These are phyloP conservation scores for Trichopria drosophilae DNA, from an alignment of 2,888 invertebrate genomes.

Conservation along the genomic window DNA sequence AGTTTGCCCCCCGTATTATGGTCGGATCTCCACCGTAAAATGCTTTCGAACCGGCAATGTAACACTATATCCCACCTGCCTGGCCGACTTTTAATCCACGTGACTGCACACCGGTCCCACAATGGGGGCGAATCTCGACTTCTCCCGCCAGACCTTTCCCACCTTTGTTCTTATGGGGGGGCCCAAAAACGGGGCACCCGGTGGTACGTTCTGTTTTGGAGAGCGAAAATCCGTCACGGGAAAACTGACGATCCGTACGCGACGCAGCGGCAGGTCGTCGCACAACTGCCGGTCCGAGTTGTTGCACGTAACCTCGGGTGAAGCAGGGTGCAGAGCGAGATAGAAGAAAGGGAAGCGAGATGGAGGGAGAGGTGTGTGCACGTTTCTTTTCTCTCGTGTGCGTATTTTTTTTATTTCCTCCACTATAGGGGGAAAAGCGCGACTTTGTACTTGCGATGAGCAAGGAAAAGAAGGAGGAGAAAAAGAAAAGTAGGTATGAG, in stretches of 20 bases:
- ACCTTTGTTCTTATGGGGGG: neutral
- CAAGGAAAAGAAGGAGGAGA: conserved; percentile 11
- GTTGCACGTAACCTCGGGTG: no score
- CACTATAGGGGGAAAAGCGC: conserved; percentile 5
- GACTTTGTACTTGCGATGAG: conserved; percentile 1
- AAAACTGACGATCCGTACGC: no score
- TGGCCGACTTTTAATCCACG: conserved; percentile 11
- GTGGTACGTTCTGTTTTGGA: conserved; percentile 2
- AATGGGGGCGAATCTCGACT: conserved; percentile 6
- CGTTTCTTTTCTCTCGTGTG: no score
- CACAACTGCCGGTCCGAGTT: no score
- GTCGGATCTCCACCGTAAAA: no score
- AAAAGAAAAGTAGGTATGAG: conserved; percentile 23
- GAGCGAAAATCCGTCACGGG: conserved; percentile 11
- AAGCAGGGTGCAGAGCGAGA: conserved; percentile 4
- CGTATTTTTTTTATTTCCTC: no score
- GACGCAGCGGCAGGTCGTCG: no score
- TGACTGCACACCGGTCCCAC: conserved; percentile 24
- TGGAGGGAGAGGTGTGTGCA: no score
- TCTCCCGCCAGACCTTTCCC: conserved; percentile 3
- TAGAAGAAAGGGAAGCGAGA: conserved; percentile 3
- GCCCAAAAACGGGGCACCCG: neutral
- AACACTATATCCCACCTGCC: conserved; percentile 3
- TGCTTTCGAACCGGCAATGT: no score
- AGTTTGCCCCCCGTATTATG: no score